These are phyloP conservation scores for Diplosoma virens DNA, from an alignment of 23 tunicate species.

Conservation along the genomic window DNA sequence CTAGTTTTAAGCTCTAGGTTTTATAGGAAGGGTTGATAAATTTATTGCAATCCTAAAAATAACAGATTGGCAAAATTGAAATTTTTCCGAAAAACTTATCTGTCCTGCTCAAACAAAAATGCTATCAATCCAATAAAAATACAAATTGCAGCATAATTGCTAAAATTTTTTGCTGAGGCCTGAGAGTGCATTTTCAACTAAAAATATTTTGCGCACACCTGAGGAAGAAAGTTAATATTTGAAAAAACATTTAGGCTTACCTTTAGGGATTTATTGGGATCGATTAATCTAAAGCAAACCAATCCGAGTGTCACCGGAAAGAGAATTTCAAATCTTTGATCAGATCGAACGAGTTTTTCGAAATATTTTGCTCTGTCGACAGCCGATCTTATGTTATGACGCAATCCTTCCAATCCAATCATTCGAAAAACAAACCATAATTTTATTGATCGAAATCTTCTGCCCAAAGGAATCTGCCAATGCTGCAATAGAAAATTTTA, in stretches of 20 bases:
- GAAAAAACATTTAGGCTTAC: background rate
- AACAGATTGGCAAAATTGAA: too few relatives aligned
- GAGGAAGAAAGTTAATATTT: too few relatives aligned
- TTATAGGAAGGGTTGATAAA: too few relatives aligned
- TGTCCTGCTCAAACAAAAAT: too few relatives aligned
- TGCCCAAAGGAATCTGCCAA: conserved; percentile 73
- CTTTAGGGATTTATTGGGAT: background rate
- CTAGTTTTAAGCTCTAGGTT: too few relatives aligned
- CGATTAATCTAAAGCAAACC: conserved; percentile 43
- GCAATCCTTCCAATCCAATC: conserved; percentile 66
- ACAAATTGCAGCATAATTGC: too few relatives aligned
- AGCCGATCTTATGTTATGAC: conserved; percentile 39
- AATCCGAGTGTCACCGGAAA: conserved; percentile 68
- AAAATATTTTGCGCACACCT: too few relatives aligned
- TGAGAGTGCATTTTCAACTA: too few relatives aligned
- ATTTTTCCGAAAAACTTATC: too few relatives aligned
- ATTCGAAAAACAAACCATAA: conserved; percentile 73
- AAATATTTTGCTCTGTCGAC: conserved; percentile 40
- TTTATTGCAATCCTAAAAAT: too few relatives aligned
- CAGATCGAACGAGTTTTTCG: conserved; percentile 27
- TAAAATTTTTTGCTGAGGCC: too few relatives aligned
- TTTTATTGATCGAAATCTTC: conserved; percentile 57
- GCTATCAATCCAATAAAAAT: too few relatives aligned
- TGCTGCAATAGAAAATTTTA: conserved; percentile 40
- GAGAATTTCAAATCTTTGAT: conserved; percentile 48